Conservation (phyloP, 2,888 invertebrate species). For the Melinaea marsaeus region DNA sequence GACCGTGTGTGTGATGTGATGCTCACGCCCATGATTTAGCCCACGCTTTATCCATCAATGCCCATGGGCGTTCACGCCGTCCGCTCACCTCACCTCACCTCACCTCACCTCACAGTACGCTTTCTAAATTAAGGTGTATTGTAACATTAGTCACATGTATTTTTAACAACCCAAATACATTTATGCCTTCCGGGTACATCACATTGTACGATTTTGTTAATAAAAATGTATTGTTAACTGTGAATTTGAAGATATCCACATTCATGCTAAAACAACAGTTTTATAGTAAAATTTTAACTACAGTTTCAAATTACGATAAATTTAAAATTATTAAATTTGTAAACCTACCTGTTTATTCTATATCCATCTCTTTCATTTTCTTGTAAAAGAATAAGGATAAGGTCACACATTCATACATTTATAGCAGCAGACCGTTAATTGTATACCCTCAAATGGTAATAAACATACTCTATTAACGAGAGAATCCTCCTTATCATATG, state of each 20-base stretch:
- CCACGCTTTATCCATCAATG: constrained; percentile 67
- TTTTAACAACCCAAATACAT: constrained; percentile 38
- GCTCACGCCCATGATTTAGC: constrained; percentile 33
- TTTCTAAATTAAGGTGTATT: constrained; percentile 52
- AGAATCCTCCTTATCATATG: constrained; percentile 29
- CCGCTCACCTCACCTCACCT: constrained; percentile 37
- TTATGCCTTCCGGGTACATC: constrained; percentile 25
- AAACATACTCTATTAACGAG: background rate
- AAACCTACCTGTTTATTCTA: too few relatives aligned
- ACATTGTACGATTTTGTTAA: background rate
- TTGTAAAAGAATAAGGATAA: too few relatives aligned
- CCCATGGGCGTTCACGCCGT: constrained; percentile 53
- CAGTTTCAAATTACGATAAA: too few relatives aligned
- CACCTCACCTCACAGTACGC: constrained; percentile 37
- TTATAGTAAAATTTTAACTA: too few relatives aligned
- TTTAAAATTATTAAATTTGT: too few relatives aligned
- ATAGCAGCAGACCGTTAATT: background rate
- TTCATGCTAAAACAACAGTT: too few relatives aligned
- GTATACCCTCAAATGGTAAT: constrained; percentile 10
- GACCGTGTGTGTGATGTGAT: too few relatives aligned
- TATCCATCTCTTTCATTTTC: too few relatives aligned
- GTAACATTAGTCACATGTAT: constrained; percentile 43
- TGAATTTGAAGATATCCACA: background rate
- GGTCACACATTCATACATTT: too few relatives aligned
- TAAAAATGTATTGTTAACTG: background rate